Evolutionary conservation across 2,888 invertebrate species (phyloP).

Genomic region (Lithophane socia): DNA sequence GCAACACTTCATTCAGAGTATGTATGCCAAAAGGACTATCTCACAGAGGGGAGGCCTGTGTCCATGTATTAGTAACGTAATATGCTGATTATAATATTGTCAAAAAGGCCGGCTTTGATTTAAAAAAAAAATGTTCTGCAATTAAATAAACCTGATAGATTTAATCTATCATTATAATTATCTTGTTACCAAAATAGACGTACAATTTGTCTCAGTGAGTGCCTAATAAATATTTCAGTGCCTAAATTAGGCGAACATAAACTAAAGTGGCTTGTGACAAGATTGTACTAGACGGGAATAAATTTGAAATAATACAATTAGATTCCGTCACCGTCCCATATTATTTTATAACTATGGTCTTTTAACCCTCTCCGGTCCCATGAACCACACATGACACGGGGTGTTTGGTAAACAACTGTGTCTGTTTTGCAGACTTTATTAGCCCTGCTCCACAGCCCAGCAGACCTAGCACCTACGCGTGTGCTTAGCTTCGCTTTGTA

Average conservation of each 20-base stretch:
- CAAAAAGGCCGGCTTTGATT: too few species aligned
- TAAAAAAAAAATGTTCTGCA: not conserved
- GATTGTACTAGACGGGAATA: not conserved
- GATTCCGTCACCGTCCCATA: not conserved
- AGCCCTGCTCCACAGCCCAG: not conserved
- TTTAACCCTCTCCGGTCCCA: not conserved
- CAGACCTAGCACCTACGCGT: too few species aligned
- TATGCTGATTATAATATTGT: too few species aligned
- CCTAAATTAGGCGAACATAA: not conserved
- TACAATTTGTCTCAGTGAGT: not conserved
- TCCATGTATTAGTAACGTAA: not conserved
- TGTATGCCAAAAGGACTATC: not conserved
- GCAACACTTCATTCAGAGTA: not conserved
- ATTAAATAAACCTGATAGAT: not conserved
- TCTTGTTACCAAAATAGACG: not conserved
- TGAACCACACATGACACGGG: not conserved
- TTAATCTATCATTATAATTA: not conserved
- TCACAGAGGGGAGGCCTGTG: not conserved
- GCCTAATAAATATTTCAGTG: not conserved
- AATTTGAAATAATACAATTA: not conserved
- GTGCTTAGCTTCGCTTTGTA: not conserved
- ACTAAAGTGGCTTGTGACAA: not conserved
- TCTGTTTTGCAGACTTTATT: not conserved
- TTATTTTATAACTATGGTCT: not conserved
- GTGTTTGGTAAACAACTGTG: not conserved